phyloP scores from a whole-genome alignment of 2,113 vertebrate genomes.

The Rallus limicola region DNA sequence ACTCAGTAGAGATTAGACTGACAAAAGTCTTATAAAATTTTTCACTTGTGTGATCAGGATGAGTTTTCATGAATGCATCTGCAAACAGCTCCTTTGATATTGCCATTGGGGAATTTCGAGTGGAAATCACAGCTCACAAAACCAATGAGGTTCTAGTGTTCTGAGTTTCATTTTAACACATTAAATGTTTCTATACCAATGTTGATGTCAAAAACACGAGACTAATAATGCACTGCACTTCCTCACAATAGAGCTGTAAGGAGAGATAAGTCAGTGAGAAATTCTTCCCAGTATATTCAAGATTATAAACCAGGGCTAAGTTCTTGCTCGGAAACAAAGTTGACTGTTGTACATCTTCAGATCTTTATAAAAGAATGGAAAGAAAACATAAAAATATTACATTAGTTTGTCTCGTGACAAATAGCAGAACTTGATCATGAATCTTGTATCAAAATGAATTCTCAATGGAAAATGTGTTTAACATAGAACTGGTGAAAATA shows the following conservation, averaged over 20 bases:
- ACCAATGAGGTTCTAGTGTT: neutral
- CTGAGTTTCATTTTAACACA: neutral
- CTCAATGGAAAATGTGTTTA: neutral
- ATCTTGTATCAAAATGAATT: neutral
- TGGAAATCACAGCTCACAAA: neutral
- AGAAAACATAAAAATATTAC: neutral
- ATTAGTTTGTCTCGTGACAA: neutral
- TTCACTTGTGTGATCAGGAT: neutral
- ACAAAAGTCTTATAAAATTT: neutral
- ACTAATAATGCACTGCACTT: neutral
- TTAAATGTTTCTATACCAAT: neutral
- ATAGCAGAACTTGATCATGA: neutral
- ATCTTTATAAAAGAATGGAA: neutral
- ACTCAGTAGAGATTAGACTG: neutral
- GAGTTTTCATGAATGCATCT: neutral
- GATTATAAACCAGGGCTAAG: neutral
- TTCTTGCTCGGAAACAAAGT: neutral
- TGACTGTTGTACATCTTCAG: neutral
- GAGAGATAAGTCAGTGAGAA: neutral
- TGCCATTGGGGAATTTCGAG: neutral
- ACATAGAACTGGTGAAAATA: neutral
- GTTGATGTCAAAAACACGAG: neutral
- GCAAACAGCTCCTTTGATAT: neutral
- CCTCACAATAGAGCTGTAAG: neutral
- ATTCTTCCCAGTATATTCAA: neutral